Conservation (phyloP, 2,113 vertebrate genomes). For the Onychostoma macrolepis region DNA sequence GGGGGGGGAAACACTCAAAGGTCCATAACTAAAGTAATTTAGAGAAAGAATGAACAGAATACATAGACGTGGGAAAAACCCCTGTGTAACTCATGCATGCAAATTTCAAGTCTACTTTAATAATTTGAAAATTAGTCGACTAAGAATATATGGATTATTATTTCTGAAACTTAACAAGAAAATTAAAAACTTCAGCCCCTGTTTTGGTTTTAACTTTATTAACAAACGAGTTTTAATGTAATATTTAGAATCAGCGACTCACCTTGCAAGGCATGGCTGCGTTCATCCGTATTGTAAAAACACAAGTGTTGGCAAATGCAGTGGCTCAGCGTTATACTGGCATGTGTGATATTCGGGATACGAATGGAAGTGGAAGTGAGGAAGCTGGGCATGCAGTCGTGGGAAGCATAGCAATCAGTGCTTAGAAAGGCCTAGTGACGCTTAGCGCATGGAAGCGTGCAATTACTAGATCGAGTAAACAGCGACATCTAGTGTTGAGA, state of each 20-base stretch:
- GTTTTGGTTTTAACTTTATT: background rate
- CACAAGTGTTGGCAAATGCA: background rate
- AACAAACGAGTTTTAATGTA: background rate
- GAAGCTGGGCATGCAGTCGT: constrained; percentile 20
- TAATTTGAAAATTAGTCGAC: background rate
- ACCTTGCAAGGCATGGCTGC: constrained; percentile 24
- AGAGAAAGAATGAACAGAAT: background rate
- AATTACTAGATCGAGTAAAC: background rate
- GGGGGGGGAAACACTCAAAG: background rate
- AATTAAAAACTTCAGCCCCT: background rate
- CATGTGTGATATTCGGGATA: constrained; percentile 24
- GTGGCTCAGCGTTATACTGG: background rate
- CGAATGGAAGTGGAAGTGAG: constrained; percentile 12
- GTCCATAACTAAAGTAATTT: background rate
- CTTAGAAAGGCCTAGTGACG: background rate
- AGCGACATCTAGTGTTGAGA: constrained; percentile 26
- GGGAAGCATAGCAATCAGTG: constrained; percentile 47
- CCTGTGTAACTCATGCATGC: background rate
- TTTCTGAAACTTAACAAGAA: background rate
- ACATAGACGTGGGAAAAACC: too few species aligned
- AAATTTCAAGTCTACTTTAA: background rate
- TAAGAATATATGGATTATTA: background rate
- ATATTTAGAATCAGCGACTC: background rate
- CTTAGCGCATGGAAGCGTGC: background rate
- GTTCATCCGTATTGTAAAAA: background rate